phyloP scores from a whole-genome alignment of 2,888 invertebrate genomes.

The Hydrotaea diabolus region DNA sequence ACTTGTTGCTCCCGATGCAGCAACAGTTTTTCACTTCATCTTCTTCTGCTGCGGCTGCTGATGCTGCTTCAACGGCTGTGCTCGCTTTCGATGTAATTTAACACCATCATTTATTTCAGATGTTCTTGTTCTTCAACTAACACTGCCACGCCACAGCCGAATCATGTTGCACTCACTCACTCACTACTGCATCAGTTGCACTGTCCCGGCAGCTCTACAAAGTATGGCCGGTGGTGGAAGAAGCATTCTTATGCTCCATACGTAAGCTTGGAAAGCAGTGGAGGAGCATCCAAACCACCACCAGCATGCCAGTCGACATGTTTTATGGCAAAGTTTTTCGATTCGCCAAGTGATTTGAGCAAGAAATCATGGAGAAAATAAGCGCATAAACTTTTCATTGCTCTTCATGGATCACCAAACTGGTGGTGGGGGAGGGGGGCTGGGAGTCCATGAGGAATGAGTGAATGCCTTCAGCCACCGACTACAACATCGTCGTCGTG shows the following conservation, averaged over 20 bases:
- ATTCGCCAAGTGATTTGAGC: slow-evolving; percentile 58
- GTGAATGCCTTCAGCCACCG: not conserved
- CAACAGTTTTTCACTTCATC: slow-evolving; percentile 32
- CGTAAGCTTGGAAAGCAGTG: not conserved
- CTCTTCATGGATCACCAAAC: not conserved
- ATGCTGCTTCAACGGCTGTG: slow-evolving; percentile 4
- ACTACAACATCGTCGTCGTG: too few relatives aligned
- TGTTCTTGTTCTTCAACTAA: slow-evolving; percentile 26
- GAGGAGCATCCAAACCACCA: not conserved
- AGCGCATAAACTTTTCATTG: not conserved
- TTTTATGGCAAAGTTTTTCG: slow-evolving; percentile 57
- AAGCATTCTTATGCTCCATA: not conserved
- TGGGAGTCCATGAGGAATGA: not conserved
- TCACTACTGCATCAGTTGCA: slow-evolving; percentile 53
- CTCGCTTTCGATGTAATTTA: slow-evolving; percentile 50
- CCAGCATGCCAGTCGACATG: too few relatives aligned
- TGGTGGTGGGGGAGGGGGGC: too few relatives aligned
- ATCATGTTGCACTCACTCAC: slow-evolving; percentile 11
- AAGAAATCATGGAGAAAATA: slow-evolving; percentile 20
- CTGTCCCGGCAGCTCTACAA: not conserved
- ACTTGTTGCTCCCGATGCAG: slow-evolving; percentile 57
- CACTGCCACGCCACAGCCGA: slow-evolving; percentile 10
- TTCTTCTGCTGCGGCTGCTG: not conserved
- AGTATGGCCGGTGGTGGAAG: too few relatives aligned
- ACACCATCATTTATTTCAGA: slow-evolving; percentile 63